phyloP scores from a whole-genome alignment of 2,888 invertebrate genomes.

The Trichogramma evanescens region DNA sequence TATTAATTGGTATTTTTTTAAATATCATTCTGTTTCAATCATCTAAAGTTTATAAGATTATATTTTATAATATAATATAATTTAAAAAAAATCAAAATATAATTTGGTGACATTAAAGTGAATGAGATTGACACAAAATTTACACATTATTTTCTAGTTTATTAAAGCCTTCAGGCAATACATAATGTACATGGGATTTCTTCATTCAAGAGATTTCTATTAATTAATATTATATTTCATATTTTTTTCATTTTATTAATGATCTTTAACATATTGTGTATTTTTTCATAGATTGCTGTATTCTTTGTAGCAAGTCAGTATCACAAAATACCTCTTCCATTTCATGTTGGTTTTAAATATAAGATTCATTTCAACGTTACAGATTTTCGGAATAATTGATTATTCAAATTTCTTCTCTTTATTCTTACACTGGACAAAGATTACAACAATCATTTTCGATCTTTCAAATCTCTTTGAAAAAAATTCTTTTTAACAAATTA shows the following conservation, averaged over 20 bases:
- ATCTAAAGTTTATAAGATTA: neutral
- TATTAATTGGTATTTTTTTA: conserved; percentile 8
- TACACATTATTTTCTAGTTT: conserved; percentile 43
- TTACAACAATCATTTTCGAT: neutral
- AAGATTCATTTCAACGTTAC: conserved; percentile 28
- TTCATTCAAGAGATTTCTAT: conserved; percentile 44
- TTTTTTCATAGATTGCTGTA: conserved; percentile 44
- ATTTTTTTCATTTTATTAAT: conserved; percentile 34
- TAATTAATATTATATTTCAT: conserved; percentile 39
- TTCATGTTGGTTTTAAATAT: conserved; percentile 44
- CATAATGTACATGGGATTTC: conserved; percentile 46
- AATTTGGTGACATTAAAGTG: neutral
- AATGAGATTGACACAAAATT: neutral
- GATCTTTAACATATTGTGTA: conserved; percentile 44
- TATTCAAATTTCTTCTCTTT: conserved; percentile 1
- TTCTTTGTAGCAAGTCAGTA: conserved; percentile 47
- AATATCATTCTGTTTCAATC: conserved; percentile 1
- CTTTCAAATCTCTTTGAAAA: no score
- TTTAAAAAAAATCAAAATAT: neutral
- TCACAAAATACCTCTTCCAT: conserved; percentile 47
- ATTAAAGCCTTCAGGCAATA: conserved; percentile 45
- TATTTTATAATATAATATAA: neutral
- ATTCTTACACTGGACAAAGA: neutral
- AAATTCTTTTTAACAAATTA: no score
- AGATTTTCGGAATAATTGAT: conserved; percentile 13